These are phyloP conservation scores for Catharus bicknelli DNA, from an alignment of 2,113 vertebrate species.

Conservation along the genomic window DNA sequence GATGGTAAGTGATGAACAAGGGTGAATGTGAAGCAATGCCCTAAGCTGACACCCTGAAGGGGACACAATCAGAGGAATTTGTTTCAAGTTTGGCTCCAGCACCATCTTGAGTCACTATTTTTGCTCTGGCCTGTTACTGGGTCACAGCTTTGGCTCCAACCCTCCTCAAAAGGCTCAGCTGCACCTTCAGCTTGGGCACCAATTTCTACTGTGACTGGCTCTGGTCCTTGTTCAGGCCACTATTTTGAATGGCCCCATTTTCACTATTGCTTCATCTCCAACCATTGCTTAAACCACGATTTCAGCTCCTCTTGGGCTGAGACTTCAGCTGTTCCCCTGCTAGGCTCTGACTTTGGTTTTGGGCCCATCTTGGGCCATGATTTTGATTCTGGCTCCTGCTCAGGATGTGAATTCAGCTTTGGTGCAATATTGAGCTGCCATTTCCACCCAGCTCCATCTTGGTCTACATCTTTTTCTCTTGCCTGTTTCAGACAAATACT, in stretches of 20 bases:
- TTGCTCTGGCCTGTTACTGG: rapidly evolving
- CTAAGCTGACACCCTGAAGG: neutral
- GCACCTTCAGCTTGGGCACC: neutral
- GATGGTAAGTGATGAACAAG: neutral
- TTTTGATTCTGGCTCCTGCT: neutral
- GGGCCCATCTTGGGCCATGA: no score
- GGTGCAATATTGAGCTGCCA: rapidly evolving
- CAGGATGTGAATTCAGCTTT: neutral
- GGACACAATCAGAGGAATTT: neutral
- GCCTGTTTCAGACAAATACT: neutral
- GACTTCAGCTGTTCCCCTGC: neutral
- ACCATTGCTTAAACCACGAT: neutral
- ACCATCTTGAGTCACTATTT: neutral
- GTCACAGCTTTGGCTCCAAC: neutral
- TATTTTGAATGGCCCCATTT: neutral
- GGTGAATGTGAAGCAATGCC: neutral
- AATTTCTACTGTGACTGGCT: rapidly evolving
- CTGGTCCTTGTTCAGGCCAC: neutral
- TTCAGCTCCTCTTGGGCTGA: neutral
- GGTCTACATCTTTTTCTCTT: neutral
- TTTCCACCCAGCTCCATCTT: neutral
- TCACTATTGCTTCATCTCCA: neutral
- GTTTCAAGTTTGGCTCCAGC: neutral
- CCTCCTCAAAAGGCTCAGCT: neutral
- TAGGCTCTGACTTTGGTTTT: neutral